A percentile compares a stretch with the other conserved stretches of the same genome.
Conservation (phyloP, 2,113 vertebrate species). For the Triplophysa rosa region DNA sequence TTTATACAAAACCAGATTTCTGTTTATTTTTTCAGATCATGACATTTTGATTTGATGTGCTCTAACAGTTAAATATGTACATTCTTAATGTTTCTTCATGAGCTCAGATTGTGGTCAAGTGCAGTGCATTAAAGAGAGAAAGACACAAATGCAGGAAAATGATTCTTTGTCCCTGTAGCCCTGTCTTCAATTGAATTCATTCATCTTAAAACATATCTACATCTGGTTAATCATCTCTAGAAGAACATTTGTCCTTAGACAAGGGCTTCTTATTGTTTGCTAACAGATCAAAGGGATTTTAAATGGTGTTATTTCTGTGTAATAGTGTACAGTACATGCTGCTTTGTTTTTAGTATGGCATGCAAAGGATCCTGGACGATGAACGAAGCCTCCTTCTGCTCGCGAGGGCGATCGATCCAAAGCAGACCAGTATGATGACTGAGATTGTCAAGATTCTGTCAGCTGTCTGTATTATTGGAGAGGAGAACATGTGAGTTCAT, state of each 20-base stretch:
- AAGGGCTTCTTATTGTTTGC: slow-evolving; percentile 41
- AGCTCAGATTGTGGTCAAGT: slow-evolving; percentile 7
- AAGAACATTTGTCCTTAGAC: slow-evolving; percentile 63
- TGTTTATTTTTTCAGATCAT: too few relatives aligned
- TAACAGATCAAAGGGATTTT: slow-evolving; percentile 5
- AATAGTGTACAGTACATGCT: neutral
- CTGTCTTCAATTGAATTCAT: slow-evolving; percentile 72
- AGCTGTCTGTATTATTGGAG: slow-evolving; percentile 92
- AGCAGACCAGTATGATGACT: slow-evolving; percentile 94
- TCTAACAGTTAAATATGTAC: too few relatives aligned
- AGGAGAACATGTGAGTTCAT: slow-evolving; percentile 89
- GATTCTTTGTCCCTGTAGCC: slow-evolving; percentile 67
- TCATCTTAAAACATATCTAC: slow-evolving; percentile 67
- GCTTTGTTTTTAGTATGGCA: slow-evolving; percentile 80
- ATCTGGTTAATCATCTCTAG: slow-evolving; percentile 65
- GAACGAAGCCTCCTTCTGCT: slow-evolving; percentile 88
- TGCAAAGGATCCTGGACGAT: slow-evolving; percentile 92
- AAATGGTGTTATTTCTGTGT: neutral
- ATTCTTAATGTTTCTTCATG: neutral
- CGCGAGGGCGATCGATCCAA: slow-evolving; percentile 92
- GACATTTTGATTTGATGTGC: too few relatives aligned
- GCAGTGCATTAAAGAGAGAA: neutral
- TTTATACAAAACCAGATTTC: too few relatives aligned
- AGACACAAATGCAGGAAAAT: slow-evolving; percentile 45
- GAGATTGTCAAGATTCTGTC: slow-evolving; percentile 97